Base-by-base conservation (phyloP, 1,140 invertebrate genomes). In the Tribolium castaneum region DNA sequence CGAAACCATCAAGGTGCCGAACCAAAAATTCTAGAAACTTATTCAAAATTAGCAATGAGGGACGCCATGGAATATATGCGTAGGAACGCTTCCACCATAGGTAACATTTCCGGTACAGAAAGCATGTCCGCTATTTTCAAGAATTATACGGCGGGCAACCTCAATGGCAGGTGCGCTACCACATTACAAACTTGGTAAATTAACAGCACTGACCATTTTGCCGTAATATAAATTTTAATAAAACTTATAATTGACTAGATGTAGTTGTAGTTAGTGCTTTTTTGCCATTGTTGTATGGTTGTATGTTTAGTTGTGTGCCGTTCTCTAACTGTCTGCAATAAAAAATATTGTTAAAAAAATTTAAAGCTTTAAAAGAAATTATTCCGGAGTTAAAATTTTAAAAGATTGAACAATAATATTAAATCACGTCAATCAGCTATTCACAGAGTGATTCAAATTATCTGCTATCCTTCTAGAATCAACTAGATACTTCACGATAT, bases 11-110 rank as follows among this genome's bases (percentile, higher is more conserved):
- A 92, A 87, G 95, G 95, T 12, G 93, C 94, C 39, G 96, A 98
- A 85, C 96, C 96, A 66, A 98, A 98, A 87, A 98, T 99, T 81
- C 89, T 98, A 79, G 95, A 98, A 86, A 98, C 97, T 0, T 97
- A 96, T 87, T 97, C 96, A 3, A 97, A 97, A 85, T 88, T 98
- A 54, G 96, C 96, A 22, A 96, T 98, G 92, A 93, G 93, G 83
- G 97, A 99, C 87, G 97, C 97, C 10, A 93, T 98, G 88, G 94
- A 97, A 82, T 95, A 95, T 81, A 96, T 97, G 91, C 91, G 92
- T 83, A 90, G 93, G 82, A 96, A 95, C 87, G 94, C 93, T 16
- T 95, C 93, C 49, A 95, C 93, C 5, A 93, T 95, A 82, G 93
- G 93, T 72, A 94, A 94, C 85, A 94, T 95, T 85, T 93, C 93